Conservation (phyloP, 92 coral and sea anemone genomes). For the Isaurus tuberculatus region DNA sequence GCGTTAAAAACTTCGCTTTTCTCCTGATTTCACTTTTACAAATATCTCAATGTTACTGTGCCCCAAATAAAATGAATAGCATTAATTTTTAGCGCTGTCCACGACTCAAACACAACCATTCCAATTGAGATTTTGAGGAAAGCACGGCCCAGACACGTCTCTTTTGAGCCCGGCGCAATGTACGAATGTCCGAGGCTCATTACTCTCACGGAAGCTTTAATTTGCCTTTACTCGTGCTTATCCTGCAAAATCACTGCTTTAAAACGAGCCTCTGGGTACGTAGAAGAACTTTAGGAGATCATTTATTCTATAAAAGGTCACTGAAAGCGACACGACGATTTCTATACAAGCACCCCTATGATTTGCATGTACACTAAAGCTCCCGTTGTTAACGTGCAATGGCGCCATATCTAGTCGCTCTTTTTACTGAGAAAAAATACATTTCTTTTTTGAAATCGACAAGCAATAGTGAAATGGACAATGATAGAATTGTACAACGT, state of each 20-base stretch:
- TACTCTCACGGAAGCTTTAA: conserved; percentile 40
- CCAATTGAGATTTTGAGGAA: conserved; percentile 30
- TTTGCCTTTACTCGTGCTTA: neutral
- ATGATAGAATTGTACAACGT: conserved; percentile 2
- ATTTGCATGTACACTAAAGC: conserved; percentile 11
- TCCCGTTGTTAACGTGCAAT: conserved; percentile 16
- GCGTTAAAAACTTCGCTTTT: conserved; percentile 4
- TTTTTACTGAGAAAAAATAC: conserved; percentile 10
- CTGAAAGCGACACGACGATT: neutral
- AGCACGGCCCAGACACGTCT: conserved; percentile 27
- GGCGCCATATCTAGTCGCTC: conserved; percentile 17
- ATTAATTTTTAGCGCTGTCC: conserved; percentile 1
- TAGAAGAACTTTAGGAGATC: conserved; percentile 6
- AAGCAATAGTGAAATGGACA: conserved; percentile 23
- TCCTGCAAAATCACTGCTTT: conserved; percentile 15
- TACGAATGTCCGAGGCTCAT: conserved; percentile 44
- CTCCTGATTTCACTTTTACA: conserved; percentile 2
- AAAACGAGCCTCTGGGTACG: neutral
- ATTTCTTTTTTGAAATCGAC: conserved; percentile 33
- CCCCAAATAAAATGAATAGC: conserved; percentile 3
- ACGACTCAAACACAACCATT: conserved; percentile 16
- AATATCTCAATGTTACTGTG: neutral
- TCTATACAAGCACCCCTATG: conserved; percentile 14
- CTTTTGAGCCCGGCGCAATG: conserved; percentile 14
- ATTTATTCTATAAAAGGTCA: conserved; percentile 41